Percentiles rank a stretch among this genome's conserved stretches.
These are phyloP conservation scores for Cryptoprocta ferox DNA, from an alignment of 2,797 vertebrate genomes.

Conservation along the genomic window DNA sequence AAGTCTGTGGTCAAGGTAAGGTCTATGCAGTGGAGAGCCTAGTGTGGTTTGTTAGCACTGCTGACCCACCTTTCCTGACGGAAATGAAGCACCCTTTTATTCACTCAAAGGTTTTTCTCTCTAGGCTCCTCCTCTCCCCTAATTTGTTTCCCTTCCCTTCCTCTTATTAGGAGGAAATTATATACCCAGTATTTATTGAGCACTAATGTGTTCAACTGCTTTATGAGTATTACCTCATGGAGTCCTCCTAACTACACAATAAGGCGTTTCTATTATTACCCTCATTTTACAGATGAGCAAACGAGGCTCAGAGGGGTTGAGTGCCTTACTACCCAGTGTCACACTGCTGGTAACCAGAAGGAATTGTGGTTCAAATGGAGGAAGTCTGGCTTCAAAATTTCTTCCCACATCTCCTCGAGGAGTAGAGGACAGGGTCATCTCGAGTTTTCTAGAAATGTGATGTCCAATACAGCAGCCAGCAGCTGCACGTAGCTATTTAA, in stretches of 20 bases:
- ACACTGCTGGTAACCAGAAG: background rate
- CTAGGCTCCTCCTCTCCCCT: background rate
- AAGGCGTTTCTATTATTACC: background rate
- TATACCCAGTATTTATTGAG: background rate
- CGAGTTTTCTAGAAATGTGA: background rate
- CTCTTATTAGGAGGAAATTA: background rate
- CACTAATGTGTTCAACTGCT: background rate
- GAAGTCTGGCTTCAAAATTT: slow-evolving; percentile 1
- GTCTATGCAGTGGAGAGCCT: background rate
- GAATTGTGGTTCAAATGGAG: background rate
- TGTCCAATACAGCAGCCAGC: background rate
- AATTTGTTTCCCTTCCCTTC: background rate
- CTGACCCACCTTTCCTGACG: background rate
- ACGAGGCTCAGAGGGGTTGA: background rate
- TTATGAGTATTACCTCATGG: background rate
- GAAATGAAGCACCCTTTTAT: background rate
- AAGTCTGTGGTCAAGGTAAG: background rate
- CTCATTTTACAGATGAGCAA: background rate
- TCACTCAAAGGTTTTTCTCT: background rate
- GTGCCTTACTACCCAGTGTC: background rate
- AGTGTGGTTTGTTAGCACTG: background rate
- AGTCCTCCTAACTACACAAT: background rate
- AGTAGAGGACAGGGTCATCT: background rate
- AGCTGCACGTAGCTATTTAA: background rate
- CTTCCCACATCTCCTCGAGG: background rate